Conservation (phyloP, 2,113 vertebrate genomes). For the Lepisosteus osseus region DNA sequence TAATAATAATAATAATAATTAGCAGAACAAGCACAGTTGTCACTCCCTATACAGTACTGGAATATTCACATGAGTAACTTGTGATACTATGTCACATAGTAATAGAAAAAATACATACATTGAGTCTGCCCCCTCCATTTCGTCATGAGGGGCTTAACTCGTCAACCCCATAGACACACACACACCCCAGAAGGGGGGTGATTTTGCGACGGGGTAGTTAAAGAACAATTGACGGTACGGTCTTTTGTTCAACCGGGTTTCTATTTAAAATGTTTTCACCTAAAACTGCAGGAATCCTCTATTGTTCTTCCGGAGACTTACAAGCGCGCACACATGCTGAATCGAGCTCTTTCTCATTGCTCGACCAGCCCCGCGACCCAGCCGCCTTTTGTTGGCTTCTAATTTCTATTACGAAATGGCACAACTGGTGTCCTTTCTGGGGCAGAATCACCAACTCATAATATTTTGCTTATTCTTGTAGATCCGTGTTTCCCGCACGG, state of each 20-base stretch:
- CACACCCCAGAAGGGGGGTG: no score
- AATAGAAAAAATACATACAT: no score
- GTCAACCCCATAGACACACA: no score
- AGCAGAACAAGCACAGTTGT: no score
- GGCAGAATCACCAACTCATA: conserved; percentile 61
- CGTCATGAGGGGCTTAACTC: no score
- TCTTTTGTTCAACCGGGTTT: conserved; percentile 52
- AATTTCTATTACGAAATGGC: conserved; percentile 65
- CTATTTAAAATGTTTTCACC: conserved; percentile 67
- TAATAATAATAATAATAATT: no score
- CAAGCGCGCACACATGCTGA: conserved; percentile 54
- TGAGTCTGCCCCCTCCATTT: no score
- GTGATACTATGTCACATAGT: no score
- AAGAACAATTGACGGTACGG: conserved; percentile 54
- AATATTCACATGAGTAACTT: no score
- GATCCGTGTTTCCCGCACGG: conserved; percentile 49
- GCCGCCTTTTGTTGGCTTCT: conserved; percentile 66
- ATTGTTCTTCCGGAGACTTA: conserved; percentile 57
- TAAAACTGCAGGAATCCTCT: conserved; percentile 65
- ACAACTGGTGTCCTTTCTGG: conserved; percentile 64
- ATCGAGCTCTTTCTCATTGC: conserved; percentile 57
- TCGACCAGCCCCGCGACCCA: conserved; percentile 51
- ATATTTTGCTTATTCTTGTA: conserved; percentile 58
- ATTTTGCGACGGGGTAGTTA: conserved; percentile 40
- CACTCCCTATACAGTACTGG: no score